Conservation (phyloP, 1,140 invertebrate genomes). For the Catajapyx aquilonaris region DNA sequence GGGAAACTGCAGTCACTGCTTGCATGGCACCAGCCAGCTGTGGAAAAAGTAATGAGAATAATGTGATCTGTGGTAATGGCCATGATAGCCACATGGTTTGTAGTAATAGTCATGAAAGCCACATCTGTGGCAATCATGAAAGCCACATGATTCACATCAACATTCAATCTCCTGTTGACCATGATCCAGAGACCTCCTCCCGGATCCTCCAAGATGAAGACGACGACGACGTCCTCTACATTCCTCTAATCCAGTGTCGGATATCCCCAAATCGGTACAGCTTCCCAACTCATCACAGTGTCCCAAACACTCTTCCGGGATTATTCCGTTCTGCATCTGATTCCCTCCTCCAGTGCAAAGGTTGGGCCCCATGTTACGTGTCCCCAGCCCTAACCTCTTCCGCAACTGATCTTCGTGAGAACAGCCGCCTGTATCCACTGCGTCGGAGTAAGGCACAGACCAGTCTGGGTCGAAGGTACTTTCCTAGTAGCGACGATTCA, state of each 20-base stretch:
- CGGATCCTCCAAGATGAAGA: neutral
- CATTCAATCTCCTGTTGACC: neutral
- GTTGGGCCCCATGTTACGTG: slow-evolving; percentile 22
- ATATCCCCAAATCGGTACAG: neutral
- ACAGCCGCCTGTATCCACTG: slow-evolving; percentile 18
- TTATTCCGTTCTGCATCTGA: slow-evolving; percentile 15
- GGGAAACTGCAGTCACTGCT: neutral
- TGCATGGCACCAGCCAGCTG: neutral
- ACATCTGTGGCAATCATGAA: neutral
- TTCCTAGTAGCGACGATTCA: slow-evolving; percentile 19
- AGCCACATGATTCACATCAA: neutral
- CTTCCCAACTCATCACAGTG: neutral
- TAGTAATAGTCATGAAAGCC: too few relatives aligned
- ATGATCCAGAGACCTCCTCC: neutral
- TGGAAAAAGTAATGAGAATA: too few relatives aligned
- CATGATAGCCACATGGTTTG: too few relatives aligned
- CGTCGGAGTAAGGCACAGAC: slow-evolving; percentile 21
- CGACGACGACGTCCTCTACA: neutral
- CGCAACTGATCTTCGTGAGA: neutral
- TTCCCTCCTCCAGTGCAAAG: slow-evolving; percentile 16
- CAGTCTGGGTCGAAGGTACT: slow-evolving; percentile 12
- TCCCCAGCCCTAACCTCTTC: neutral
- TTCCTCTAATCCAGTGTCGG: neutral
- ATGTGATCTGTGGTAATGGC: too few relatives aligned
- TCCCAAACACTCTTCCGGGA: neutral